Evolutionary conservation across 2,888 invertebrate species (phyloP), one percentile per base, ranked within the genome.

Genomic region (Cerastis rubricosa): DNA sequence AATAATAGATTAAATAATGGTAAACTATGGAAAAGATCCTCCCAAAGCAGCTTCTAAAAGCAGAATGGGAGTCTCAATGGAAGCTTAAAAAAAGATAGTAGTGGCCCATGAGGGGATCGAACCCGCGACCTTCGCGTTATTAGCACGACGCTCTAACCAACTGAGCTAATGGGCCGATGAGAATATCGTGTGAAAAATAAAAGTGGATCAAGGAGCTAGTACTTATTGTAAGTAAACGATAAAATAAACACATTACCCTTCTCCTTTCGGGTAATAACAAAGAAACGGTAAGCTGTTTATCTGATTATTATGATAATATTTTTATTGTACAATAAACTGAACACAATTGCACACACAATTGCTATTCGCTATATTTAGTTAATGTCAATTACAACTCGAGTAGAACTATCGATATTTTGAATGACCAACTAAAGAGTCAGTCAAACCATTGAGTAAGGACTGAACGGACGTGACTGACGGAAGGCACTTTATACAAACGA

Each of bases 101-200:
- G 45, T 81, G 81, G 84, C 83, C 82, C 84, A 84, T 83, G 83
- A 83, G 83, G 81, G 81, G 81, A 82, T 82, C 81, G 81, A 83
- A 82, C 81, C 81, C 81, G 83, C 81, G 81, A 81, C 81, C 81
- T 81, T 81, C 81, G 81, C 81, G 81, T 83, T 81, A 81, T 81
- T 81, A 81, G 81, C 81, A 81, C 81, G 81, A 81, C 81, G 78
- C 81, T 81, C 81, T 81, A 81, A 81, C 81, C 83, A 81, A 81
- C 81, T 61, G 61, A 61, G 61, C 61, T 61, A 61, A 61, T 61
- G 84, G 82, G 82, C 82, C 84, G 51, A 11, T 70, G 40, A 7
- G 6, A 45, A 1, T 25, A 2, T 0, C 12, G 51, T 71, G 59
- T 73, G 57, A 73, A 83, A 74, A 71, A 69, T 69, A 35, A 70